Base-by-base conservation (phyloP, 2,797 vertebrate genomes). In the Limnodromus scolopaceus region DNA sequence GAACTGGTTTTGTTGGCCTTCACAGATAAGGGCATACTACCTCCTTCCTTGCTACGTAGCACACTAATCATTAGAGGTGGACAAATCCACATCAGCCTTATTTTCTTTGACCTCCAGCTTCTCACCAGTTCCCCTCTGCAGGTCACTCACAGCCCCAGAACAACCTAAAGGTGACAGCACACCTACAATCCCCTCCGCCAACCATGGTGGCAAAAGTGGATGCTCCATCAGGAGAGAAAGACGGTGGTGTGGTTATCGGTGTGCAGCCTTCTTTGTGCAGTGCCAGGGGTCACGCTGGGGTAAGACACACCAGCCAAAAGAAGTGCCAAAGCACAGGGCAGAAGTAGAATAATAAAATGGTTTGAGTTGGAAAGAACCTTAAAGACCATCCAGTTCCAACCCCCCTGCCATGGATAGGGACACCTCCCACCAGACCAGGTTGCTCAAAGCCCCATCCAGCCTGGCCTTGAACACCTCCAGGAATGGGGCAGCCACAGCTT, bases 251-350 rank as follows among this genome's bases (percentile, higher is more conserved):
- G 39, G 30, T 28, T 66, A 30, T 9, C 0, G 0, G 32, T 8
- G 13, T 27, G 17, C 20, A 41, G 17, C 5, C 16, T 51, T 16
- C 65, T 48, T 43, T 14, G 1, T 34, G n/a, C 9, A 9, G 48
- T 0, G 0, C n/a, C 38, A 57, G 8, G 6, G 10, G n/a, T 27
- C 1, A 0, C 15, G 48, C 70, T 54, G 46, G 24, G 65, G 17
- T 28, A 82, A 39, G 43, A 23, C 6, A 11, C 10, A 36, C 8
- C 53, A 46, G 28, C 18, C 53, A 46, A 78, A 87, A 70, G 45
- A 43, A 48, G 38, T 10, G 19, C 36, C 22, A 39, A 48, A 49
- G 27, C 30, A 51, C 0, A 36, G 15, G 27, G 19, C 13, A 79
- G 61, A 74, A 58, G 49, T 28, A 28, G 51, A 53, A 18, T 53